These are phyloP conservation scores for Ramazzottius varieornatus DNA, from an alignment of 2,888 invertebrate genomes.

Conservation along the genomic window DNA sequence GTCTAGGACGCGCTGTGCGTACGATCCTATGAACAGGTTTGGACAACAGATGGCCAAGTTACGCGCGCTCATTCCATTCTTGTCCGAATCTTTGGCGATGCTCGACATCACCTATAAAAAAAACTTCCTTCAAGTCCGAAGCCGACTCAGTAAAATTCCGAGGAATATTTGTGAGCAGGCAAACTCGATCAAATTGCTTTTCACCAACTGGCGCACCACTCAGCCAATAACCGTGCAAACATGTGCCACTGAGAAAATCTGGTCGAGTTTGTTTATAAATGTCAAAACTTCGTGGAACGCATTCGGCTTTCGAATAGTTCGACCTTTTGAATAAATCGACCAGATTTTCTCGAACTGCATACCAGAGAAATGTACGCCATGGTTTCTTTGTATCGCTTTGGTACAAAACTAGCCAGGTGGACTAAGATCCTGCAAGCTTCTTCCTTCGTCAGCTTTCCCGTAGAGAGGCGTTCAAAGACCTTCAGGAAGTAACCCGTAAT, in stretches of 20 bases:
- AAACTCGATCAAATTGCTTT: background rate
- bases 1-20: background rate
- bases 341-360: too few species aligned
- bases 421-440: background rate
- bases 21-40: background rate
- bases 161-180: background rate
- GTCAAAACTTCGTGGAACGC: background rate
- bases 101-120: background rate
- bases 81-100: background rate
- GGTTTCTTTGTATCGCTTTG: background rate
- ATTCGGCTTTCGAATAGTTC: background rate
- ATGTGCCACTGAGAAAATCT: too few species aligned
- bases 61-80: background rate
- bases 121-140: background rate
- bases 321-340: background rate
- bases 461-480: background rate
- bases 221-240: too few species aligned
- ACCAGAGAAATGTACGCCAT: too few species aligned
- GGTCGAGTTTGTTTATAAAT: background rate
- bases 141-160: background rate
- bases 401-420: background rate
- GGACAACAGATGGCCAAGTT: conserved; percentile 1
- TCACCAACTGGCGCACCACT: too few species aligned
- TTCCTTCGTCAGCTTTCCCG: background rate
- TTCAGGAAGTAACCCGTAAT: background rate